A percentile compares a stretch with the other conserved stretches of the same genome.
These are phyloP conservation scores for Vipera latastei DNA, from an alignment of 2,797 vertebrate species.

Conservation along the genomic window DNA sequence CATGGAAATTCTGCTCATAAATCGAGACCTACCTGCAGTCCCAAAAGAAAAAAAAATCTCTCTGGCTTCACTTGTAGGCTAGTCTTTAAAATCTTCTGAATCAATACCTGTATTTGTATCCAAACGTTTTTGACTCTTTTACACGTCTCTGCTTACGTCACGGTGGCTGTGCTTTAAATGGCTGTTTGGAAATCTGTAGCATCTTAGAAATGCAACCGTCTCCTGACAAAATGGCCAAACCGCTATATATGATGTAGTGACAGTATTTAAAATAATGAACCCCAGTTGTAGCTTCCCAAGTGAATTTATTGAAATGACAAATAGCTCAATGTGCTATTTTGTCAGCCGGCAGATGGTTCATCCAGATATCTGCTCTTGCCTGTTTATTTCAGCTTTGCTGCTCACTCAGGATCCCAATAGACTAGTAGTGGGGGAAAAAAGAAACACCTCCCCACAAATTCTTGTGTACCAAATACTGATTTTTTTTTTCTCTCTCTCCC, in stretches of 20 bases:
- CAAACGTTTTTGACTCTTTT: neutral
- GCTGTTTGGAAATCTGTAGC: neutral
- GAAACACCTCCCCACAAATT: neutral
- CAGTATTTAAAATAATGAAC: slow-evolving; percentile 18
- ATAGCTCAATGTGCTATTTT: neutral
- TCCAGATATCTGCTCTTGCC: slow-evolving; percentile 27
- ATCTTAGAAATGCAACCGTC: neutral
- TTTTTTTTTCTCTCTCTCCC: neutral
- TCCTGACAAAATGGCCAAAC: neutral
- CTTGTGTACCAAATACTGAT: neutral
- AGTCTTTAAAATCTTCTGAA: neutral
- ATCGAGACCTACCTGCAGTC: no score
- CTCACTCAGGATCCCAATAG: neutral
- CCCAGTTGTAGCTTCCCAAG: neutral
- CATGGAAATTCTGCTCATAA: neutral
- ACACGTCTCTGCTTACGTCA: neutral
- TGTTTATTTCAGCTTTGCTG: slow-evolving; percentile 21
- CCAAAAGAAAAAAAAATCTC: no score
- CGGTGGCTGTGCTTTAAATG: neutral
- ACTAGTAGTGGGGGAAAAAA: neutral
- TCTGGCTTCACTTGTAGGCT: neutral
- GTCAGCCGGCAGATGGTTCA: slow-evolving; percentile 36
- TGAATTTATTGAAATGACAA: slow-evolving; percentile 28
- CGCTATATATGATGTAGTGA: neutral
- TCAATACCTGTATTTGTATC: neutral